Evolutionary conservation across 2,797 vertebrate genomes (phyloP).

Genomic region (Spinibarbus caldwelli): DNA sequence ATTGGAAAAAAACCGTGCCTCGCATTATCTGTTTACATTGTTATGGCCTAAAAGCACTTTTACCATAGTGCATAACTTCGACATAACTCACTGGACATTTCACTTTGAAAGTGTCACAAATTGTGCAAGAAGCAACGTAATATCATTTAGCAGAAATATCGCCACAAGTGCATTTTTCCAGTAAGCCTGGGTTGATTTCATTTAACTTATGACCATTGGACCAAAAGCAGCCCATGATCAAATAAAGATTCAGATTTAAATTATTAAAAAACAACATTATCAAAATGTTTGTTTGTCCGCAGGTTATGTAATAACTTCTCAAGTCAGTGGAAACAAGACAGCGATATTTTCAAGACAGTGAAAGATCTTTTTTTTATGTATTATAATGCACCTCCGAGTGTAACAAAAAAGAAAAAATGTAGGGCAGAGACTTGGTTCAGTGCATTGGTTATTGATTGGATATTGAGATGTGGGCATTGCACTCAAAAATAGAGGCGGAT

Average conservation of each 20-base stretch:
- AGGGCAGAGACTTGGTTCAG: not conserved
- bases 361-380: not conserved
- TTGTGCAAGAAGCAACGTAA: not conserved
- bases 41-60: not conserved
- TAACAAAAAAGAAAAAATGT: not conserved
- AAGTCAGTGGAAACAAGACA: not conserved
- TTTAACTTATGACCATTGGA: not conserved
- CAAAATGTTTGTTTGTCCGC: not conserved
- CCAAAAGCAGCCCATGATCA: not conserved
- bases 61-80: not conserved
- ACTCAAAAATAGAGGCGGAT: not conserved
- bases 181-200: not conserved
- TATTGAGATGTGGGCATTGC: not conserved
- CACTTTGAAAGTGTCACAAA: not conserved
- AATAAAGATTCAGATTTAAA: not conserved
- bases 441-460: not conserved
- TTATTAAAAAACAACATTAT: not conserved
- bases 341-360: too few species aligned
- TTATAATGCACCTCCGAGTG: not conserved
- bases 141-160: not conserved
- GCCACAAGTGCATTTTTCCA: not conserved
- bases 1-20: not conserved
- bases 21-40: not conserved
- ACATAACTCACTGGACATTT: not conserved
- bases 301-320: not conserved